Base-by-base conservation (phyloP, 2,888 invertebrate species). In the Latrodectus elegans region DNA sequence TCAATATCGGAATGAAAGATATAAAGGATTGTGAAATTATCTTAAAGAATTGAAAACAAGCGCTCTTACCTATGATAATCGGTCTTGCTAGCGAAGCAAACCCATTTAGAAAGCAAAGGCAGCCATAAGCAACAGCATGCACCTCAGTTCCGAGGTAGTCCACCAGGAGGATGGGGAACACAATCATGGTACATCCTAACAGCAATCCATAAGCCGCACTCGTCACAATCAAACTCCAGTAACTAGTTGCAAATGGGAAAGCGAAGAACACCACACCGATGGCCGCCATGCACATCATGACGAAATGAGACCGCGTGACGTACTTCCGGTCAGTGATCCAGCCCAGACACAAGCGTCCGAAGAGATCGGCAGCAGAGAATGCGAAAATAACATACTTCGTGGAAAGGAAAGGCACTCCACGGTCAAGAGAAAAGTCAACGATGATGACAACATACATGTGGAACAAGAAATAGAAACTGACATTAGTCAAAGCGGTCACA, bases 381-480 rank as follows among this genome's bases (percentile, higher is more conserved):
- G 68, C 71, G 15, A 86, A 85, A 11, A 90, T 38, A 12, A 90
- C 51, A 26, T 83, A 75, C 12, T 89, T 89, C 10, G 90, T 80
- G n/a, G 84, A 60, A 8, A 26, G n/a, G 15, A 70, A 52, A 4
- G 78, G 49, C 15, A 89, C 64, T 14, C 89, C 89, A 51, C 79
- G 71, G 60, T 90, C 90, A 11, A 89, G 60, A 4, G 77, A 77
- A 64, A 77, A 89, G 53, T 89, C 89, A 64, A 89, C 73, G 49
- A 89, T 84, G 81, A 90, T 84, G 79, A 89, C 87, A n/a, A 84
- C 78, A 67, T 84, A 89, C 68, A 89, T 88, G 22, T 78, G 73
- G 15, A 75, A 75, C 22, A 73, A 12, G 26, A 84, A 80, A 22
- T 74, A 79, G 72, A 82, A 84, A 49, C 26, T 80, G 70, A 83